Base-by-base conservation (phyloP, 2,113 vertebrate genomes). In the Crotalus helleri region DNA sequence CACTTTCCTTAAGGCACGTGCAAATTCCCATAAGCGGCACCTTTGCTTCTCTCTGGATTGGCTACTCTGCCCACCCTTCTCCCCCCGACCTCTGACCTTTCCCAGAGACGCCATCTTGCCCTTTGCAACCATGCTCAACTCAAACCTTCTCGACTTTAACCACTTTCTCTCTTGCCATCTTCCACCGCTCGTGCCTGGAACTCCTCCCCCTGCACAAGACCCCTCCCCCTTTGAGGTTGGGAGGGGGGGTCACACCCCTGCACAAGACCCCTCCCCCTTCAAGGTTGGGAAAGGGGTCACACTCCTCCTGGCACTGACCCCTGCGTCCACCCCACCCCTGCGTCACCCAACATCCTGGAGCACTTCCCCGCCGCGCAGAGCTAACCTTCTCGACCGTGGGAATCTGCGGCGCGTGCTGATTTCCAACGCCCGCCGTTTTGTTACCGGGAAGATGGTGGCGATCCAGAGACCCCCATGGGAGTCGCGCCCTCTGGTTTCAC, bases 81-180 rank as follows among this genome's bases (percentile, higher is more conserved):
- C 39, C n/a, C n/a, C 15, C 4, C 5, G 5, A 44, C 11, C 39
- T 39, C 24, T 24, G 89, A 69, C 94, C 94, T 54, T 17, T 74
- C n/a, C 46, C 92, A 90, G 54, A 89, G 93, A 95, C 64, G 85
- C 33, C 64, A 49, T 92, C 58, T 6, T 0, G 12, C 19, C 93
- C 90, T 46, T 96, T 90, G 91, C 11, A 1, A 44, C 44, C 44
- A n/a, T 1, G 0, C 1, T 19, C 93, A 23, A 3, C 87, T 90
- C 90, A 1, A 1, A 53, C 95, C 33, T 86, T 54, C 91, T 39
- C 57, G 19, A 69, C 89, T 85, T 51, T 90, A 86, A 69, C 2
- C 59, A 9, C 7, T 24, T 3, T 0, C 1, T 53, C 1, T 13
- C 61, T 89, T 88, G 64, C 46, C 46, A 88, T 91, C 17, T 39